Conservation (phyloP, 2,113 vertebrate genomes). For the Acanthochromis polyacanthus region DNA sequence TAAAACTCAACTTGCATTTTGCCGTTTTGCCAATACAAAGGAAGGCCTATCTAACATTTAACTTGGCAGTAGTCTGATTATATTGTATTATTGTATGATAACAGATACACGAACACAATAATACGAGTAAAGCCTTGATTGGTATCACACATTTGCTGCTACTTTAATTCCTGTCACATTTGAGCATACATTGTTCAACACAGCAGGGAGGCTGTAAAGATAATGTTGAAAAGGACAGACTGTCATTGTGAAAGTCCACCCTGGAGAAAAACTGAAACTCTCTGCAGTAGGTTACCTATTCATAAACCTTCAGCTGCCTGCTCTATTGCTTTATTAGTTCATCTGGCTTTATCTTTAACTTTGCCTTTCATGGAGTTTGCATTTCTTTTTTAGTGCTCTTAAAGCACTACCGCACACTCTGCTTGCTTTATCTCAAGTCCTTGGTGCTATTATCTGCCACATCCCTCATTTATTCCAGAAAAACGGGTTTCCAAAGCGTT, state of each 20-base stretch:
- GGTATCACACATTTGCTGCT: slow-evolving; percentile 5
- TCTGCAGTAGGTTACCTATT: background rate
- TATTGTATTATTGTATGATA: slow-evolving; percentile 26
- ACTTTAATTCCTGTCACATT: slow-evolving; percentile 4
- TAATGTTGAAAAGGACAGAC: slow-evolving; percentile 13
- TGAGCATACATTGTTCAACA: background rate
- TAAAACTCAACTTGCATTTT: background rate
- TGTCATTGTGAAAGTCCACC: background rate
- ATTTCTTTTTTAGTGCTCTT: background rate
- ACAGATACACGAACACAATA: background rate
- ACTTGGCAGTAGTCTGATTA: slow-evolving; percentile 17
- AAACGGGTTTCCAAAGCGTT: background rate
- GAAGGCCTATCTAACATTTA: slow-evolving; percentile 28
- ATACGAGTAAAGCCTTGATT: background rate
- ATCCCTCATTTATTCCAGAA: background rate
- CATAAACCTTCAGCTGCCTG: background rate
- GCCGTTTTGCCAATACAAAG: background rate
- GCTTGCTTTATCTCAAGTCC: background rate
- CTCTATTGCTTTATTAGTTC: slow-evolving; percentile 3
- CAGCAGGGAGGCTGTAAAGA: background rate
- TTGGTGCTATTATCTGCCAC: background rate
- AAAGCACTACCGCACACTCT: background rate
- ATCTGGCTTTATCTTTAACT: background rate
- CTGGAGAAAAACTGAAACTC: background rate
- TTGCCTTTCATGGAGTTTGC: background rate